Conservation (phyloP, 1,140 invertebrate species). For the Drosophila orena region DNA sequence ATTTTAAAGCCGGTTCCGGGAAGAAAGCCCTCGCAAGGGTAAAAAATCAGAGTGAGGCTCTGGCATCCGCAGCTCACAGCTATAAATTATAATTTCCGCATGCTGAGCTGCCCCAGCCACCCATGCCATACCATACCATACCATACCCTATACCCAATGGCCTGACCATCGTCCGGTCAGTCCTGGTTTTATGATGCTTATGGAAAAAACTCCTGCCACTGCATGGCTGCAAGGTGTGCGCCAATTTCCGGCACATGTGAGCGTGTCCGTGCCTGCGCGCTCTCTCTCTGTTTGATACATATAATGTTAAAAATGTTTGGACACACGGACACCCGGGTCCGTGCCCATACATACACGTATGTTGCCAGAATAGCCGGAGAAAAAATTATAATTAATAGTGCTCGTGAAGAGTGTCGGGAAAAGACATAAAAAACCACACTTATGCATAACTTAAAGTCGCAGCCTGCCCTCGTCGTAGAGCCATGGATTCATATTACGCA, state of each 20-base stretch:
- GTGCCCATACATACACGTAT: conserved; percentile 56
- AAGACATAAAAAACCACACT: conserved; percentile 9
- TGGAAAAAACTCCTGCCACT: conserved; percentile 59
- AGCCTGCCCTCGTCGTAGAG: background rate
- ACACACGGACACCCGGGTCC: conserved; percentile 23
- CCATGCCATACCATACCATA: background rate
- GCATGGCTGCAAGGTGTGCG: conserved; percentile 79
- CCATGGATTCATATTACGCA: conserved; percentile 29
- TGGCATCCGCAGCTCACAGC: conserved; percentile 68
- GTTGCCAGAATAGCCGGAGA: conserved; percentile 40
- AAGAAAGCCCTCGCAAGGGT: background rate
- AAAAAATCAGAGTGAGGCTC: conserved; percentile 36
- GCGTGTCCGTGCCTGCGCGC: conserved; percentile 19
- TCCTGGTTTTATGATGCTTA: conserved; percentile 65
- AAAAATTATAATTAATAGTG: conserved; percentile 62
- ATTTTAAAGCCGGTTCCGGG: conserved; percentile 33
- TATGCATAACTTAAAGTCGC: conserved; percentile 29
- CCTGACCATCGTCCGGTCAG: conserved; percentile 47
- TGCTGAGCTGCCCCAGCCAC: conserved; percentile 32
- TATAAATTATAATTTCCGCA: conserved; percentile 81
- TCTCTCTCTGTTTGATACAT: conserved; percentile 12
- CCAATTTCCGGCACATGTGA: conserved; percentile 74
- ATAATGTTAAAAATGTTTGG: conserved; percentile 45
- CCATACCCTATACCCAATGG: conserved; percentile 17
- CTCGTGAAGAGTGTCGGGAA: conserved; percentile 19